These are phyloP conservation scores for Diorhabda elongata DNA, from an alignment of 1,140 invertebrate genomes.

Conservation along the genomic window DNA sequence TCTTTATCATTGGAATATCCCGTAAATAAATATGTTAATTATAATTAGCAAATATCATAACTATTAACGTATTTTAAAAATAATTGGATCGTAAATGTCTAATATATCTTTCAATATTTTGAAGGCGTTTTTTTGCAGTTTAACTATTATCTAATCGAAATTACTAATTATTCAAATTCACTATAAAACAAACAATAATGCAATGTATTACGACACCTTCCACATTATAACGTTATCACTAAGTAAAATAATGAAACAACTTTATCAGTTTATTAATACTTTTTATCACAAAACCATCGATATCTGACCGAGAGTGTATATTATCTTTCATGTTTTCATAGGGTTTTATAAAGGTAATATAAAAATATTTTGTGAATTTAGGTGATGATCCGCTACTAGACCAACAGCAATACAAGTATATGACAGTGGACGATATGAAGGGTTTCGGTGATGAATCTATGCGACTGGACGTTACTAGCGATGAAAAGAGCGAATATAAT, in stretches of 20 bases:
- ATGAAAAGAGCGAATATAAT: constrained; percentile 53
- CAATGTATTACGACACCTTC: background rate
- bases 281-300: background rate
- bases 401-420: constrained; percentile 82
- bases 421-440: constrained; percentile 81
- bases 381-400: constrained; percentile 76
- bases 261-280: constrained; percentile 3
- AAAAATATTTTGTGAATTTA: constrained; percentile 42
- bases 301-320: background rate
- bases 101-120: too few species aligned
- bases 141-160: too few species aligned
- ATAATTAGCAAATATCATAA: too few species aligned
- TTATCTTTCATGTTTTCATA: background rate
- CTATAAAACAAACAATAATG: background rate
- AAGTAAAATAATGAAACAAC: background rate
- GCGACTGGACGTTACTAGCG: constrained; percentile 68
- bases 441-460: constrained; percentile 74
- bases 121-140: too few species aligned
- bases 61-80: too few species aligned
- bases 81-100: too few species aligned
- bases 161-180: background rate
- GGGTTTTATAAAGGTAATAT: background rate
- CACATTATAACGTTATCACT: background rate
- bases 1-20: too few species aligned
- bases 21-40: too few species aligned